These are phyloP conservation scores for Pyrochroa serraticornis DNA, from an alignment of 2,888 invertebrate species.

Conservation along the genomic window DNA sequence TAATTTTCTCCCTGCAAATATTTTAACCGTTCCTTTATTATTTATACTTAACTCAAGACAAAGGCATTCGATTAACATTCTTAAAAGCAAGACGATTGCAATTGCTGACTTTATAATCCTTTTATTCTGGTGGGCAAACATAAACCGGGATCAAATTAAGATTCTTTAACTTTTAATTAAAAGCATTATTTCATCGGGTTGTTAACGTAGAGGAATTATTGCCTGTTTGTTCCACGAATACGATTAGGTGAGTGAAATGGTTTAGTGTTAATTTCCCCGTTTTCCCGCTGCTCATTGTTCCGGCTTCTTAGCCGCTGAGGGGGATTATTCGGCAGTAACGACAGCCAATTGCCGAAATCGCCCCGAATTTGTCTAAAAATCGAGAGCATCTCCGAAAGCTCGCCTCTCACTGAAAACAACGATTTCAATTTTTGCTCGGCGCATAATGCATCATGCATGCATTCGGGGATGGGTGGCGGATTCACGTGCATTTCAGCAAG, in stretches of 20 bases:
- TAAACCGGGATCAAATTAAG: constrained; percentile 51
- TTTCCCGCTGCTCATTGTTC: constrained; percentile 37
- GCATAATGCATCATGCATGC: no score
- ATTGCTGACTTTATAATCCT: constrained; percentile 49
- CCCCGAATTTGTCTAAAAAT: not conserved
- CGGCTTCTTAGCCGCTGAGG: constrained; percentile 24
- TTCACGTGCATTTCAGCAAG: not conserved
- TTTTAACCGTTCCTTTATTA: constrained; percentile 38
- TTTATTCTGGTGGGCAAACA: constrained; percentile 48
- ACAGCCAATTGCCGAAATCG: constrained; percentile 18
- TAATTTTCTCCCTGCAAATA: constrained; percentile 30
- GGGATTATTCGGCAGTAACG: constrained; percentile 24
- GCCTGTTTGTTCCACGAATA: constrained; percentile 42
- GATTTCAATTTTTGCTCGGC: not conserved
- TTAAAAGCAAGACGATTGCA: constrained; percentile 35
- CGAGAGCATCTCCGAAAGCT: not conserved
- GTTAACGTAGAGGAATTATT: constrained; percentile 46
- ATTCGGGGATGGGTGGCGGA: not conserved
- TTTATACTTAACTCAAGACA: constrained; percentile 41
- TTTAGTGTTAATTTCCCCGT: constrained; percentile 43
- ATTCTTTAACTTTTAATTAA: constrained; percentile 55
- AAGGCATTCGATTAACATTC: constrained; percentile 46
- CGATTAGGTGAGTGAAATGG: constrained; percentile 44
- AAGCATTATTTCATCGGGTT: constrained; percentile 50
- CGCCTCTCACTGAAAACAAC: not conserved